phyloP scores from a whole-genome alignment of 2,797 vertebrate genomes.

The Dermochelys coriacea region DNA sequence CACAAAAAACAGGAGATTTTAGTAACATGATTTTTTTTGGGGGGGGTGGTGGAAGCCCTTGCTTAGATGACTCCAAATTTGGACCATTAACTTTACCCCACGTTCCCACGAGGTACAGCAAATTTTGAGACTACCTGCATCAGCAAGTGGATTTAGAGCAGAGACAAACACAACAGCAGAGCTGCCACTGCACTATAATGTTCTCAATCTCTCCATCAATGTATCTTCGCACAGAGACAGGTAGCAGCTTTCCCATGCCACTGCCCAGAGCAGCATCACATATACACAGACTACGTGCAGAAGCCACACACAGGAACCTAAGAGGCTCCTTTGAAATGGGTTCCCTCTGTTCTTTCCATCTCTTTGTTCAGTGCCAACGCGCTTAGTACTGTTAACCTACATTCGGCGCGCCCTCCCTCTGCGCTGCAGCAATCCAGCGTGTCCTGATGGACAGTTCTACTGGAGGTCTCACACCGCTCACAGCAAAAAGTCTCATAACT shows the following conservation, averaged over 20 bases:
- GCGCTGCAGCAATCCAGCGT: not conserved
- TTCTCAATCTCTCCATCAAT: too few species aligned
- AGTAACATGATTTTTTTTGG: not conserved
- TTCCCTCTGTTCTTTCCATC: not conserved
- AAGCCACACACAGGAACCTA: not conserved
- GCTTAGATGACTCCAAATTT: not conserved
- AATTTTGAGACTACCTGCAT: not conserved
- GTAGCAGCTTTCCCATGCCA: not conserved
- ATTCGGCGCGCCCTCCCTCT: not conserved
- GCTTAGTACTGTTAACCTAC: conserved; percentile 16
- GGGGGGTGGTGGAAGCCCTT: not conserved
- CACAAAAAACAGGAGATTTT: not conserved
- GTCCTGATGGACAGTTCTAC: not conserved
- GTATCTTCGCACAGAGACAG: not conserved
- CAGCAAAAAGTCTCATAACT: conserved; percentile 66
- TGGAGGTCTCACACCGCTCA: not conserved
- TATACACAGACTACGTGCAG: not conserved
- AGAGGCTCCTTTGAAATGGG: not conserved
- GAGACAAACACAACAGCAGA: not conserved
- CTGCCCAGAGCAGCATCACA: not conserved
- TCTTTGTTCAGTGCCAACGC: not conserved
- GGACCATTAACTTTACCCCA: not conserved
- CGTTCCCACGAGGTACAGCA: not conserved
- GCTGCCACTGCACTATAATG: not conserved
- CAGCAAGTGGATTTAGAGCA: not conserved